A percentile compares a stretch with the other conserved stretches of the same genome.
Evolutionary conservation across 2,113 vertebrate genomes (phyloP).

Genomic region (Daphoenositta chrysoptera): DNA sequence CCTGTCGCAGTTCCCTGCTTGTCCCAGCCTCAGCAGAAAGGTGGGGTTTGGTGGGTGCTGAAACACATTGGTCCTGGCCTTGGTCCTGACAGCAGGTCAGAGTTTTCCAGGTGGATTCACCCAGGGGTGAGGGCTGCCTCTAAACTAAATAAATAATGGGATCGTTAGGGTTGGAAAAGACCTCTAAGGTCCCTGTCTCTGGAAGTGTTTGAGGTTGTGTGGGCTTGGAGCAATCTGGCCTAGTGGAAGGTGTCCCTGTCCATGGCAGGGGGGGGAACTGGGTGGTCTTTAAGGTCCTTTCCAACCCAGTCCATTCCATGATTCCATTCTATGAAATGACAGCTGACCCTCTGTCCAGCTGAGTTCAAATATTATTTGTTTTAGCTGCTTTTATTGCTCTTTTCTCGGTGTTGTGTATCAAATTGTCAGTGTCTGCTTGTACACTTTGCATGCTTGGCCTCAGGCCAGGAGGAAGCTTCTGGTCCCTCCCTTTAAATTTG

Average conservation of each 20-base stretch:
- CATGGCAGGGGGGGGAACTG: not conserved
- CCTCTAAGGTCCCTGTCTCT: too few relatives aligned
- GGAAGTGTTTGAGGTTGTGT: not conserved
- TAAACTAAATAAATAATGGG: not conserved
- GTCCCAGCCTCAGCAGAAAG: not conserved
- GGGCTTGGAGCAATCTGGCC: not conserved
- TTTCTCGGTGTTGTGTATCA: not conserved
- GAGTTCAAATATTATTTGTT: not conserved
- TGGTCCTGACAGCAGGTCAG: not conserved
- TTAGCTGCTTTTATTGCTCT: not conserved
- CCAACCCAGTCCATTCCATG: not conserved
- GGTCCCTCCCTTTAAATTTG: not conserved
- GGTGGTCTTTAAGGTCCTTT: not conserved
- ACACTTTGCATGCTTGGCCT: not conserved
- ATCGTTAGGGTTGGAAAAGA: not conserved
- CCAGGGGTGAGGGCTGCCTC: not conserved
- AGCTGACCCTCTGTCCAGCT: not conserved
- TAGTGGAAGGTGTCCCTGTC: not conserved
- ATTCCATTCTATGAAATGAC: not conserved
- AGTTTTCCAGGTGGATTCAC: not conserved
- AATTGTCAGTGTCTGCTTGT: not conserved
- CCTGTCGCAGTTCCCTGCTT: accelerated
- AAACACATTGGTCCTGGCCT: not conserved
- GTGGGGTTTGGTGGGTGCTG: not conserved
- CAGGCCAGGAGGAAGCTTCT: not conserved